Evolutionary conservation across 2,888 invertebrate species (phyloP).

Genomic region (Hartigia nigra): DNA sequence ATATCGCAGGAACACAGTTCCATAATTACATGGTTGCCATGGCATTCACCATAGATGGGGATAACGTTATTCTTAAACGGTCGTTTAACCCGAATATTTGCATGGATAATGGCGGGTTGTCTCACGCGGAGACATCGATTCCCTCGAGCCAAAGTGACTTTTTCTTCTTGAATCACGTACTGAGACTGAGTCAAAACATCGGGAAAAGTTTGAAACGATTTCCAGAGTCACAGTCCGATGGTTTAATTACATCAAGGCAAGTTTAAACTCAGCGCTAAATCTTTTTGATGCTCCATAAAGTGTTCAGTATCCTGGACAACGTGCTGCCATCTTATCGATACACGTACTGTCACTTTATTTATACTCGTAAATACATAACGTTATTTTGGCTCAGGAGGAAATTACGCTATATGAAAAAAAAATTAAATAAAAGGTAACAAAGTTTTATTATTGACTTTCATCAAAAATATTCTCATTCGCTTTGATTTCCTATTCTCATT

Average conservation of each 20-base stretch:
- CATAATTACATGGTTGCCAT: conserved; percentile 28
- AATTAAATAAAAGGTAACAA: not conserved
- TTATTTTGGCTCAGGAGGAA: not conserved
- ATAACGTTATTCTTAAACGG: conserved; percentile 24
- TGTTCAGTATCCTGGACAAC: conserved; percentile 30
- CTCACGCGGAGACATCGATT: conserved; percentile 3
- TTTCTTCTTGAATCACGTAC: not conserved
- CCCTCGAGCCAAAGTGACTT: not conserved
- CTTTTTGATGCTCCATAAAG: conserved; percentile 50
- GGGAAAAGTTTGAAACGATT: conserved; percentile 15
- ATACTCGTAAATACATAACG: not conserved
- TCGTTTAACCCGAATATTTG: conserved; percentile 26
- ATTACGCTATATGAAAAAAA: not conserved
- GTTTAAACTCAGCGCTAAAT: conserved; percentile 45
- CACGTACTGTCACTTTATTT: not conserved
- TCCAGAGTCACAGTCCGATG: conserved; percentile 25
- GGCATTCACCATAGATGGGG: conserved; percentile 20
- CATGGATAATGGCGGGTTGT: conserved; percentile 22
- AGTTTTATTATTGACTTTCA: not conserved
- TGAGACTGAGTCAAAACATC: not conserved
- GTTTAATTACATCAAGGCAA: conserved; percentile 40
- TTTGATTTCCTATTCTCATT: not conserved
- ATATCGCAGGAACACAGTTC: conserved; percentile 27
- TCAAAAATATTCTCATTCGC: not conserved
- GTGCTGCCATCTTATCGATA: conserved; percentile 20